A percentile compares a stretch with the other conserved stretches of the same genome.
These are phyloP conservation scores for Parambassis ranga DNA, from an alignment of 2,797 vertebrate genomes.

Conservation along the genomic window DNA sequence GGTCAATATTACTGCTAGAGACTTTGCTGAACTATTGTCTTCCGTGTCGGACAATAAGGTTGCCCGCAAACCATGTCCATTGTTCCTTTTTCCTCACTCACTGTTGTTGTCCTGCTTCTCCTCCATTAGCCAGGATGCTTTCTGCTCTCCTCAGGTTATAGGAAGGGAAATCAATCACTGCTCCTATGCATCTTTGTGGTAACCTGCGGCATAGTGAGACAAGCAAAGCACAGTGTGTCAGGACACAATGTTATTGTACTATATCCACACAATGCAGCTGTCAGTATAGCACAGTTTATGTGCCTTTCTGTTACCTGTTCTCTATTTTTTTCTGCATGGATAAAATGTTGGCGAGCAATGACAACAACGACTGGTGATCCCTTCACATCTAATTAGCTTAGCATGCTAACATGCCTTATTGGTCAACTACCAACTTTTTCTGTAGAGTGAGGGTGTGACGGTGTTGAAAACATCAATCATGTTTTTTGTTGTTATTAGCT, in stretches of 20 bases:
- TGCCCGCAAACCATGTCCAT: background rate
- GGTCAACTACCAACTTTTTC: no score
- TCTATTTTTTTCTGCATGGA: no score
- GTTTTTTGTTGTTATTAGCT: no score
- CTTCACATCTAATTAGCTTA: no score
- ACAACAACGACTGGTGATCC: no score
- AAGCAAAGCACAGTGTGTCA: conserved; percentile 29
- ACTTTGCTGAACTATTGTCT: background rate
- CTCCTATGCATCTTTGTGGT: conserved; percentile 41
- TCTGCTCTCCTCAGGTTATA: conserved; percentile 1
- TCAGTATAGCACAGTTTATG: background rate
- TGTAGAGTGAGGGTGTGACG: no score
- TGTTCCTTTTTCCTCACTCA: background rate
- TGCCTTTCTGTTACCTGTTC: background rate
- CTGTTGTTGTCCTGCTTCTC: conserved; percentile 1
- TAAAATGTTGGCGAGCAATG: no score
- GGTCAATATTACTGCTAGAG: no score
- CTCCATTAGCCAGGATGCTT: conserved; percentile 2
- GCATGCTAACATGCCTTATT: no score
- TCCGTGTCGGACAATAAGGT: background rate
- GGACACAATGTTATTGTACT: conserved; percentile 3
- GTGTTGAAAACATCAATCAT: no score
- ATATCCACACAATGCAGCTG: background rate
- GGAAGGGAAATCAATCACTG: conserved; percentile 49
- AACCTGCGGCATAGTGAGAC: conserved; percentile 30